These are phyloP conservation scores for Tribolium castaneum DNA, from an alignment of 1,140 invertebrate genomes.

Conservation along the genomic window DNA sequence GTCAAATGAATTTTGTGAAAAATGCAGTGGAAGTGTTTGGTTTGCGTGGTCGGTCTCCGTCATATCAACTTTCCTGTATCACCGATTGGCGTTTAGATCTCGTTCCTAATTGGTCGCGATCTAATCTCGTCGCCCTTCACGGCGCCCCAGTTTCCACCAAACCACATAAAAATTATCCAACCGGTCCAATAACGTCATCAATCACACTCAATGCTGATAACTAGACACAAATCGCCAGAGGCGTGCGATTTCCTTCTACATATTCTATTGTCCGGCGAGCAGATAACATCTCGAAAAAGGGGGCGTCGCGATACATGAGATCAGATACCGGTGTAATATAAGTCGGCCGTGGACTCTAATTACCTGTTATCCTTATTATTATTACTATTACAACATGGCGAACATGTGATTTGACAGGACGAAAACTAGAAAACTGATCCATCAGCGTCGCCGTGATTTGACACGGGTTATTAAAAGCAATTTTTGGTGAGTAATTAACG, in stretches of 20 bases:
- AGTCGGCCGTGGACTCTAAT: neutral
- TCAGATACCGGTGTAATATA: neutral
- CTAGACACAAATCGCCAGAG: neutral
- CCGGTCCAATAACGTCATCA: neutral
- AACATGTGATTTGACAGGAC: neutral
- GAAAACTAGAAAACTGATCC: neutral
- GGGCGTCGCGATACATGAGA: neutral
- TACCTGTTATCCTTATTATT: neutral
- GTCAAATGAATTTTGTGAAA: no score
- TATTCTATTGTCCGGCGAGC: neutral
- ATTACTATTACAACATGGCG: neutral
- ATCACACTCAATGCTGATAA: constrained; percentile 21
- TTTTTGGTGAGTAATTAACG: neutral
- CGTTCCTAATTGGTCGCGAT: constrained; percentile 59
- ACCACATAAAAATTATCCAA: constrained; percentile 11
- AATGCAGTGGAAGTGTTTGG: neutral
- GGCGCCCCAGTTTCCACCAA: constrained; percentile 47
- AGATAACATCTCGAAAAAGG: neutral
- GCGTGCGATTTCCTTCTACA: constrained; percentile 7
- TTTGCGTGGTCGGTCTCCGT: neutral
- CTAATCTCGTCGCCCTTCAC: constrained; percentile 60
- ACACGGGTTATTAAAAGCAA: neutral
- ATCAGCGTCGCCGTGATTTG: neutral
- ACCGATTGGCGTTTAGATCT: constrained; percentile 48
- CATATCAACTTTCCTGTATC: neutral